A percentile compares a stretch with the other conserved stretches of the same genome.
Evolutionary conservation across 2,113 vertebrate genomes (phyloP).

Genomic region (Sinosuthora webbiana): DNA sequence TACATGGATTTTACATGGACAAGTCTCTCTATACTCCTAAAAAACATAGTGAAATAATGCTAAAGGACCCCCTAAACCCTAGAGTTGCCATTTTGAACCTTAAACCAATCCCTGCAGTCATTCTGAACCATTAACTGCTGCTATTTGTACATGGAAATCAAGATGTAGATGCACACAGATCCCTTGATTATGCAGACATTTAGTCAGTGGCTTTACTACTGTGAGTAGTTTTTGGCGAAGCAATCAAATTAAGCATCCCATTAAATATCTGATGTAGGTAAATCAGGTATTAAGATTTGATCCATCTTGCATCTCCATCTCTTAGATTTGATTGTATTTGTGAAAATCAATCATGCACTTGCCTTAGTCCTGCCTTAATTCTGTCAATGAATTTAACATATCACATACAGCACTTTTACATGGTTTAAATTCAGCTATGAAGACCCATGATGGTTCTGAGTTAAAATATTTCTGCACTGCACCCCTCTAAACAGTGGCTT

Average conservation of each 20-base stretch:
- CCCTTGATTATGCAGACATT: neutral
- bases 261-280: conserved; percentile 34
- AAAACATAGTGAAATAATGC: neutral
- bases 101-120: neutral
- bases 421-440: neutral
- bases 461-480: neutral
- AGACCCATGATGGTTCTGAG: neutral
- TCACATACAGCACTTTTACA: neutral
- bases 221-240: conserved; percentile 5
- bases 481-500: neutral
- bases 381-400: neutral
- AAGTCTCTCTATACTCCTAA: neutral
- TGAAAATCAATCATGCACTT: conserved; percentile 1
- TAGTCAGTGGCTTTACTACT: conserved; percentile 8
- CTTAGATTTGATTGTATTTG: neutral
- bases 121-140: neutral
- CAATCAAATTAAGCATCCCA: conserved; percentile 45
- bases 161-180: neutral
- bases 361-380: neutral
- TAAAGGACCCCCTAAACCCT: neutral
- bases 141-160: conserved; percentile 9
- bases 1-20: neutral
- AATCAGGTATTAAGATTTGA: conserved; percentile 12
- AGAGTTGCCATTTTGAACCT: neutral
- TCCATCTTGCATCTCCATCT: neutral